Conservation (phyloP, 2,113 vertebrate species). For the Blennius ocellaris region DNA sequence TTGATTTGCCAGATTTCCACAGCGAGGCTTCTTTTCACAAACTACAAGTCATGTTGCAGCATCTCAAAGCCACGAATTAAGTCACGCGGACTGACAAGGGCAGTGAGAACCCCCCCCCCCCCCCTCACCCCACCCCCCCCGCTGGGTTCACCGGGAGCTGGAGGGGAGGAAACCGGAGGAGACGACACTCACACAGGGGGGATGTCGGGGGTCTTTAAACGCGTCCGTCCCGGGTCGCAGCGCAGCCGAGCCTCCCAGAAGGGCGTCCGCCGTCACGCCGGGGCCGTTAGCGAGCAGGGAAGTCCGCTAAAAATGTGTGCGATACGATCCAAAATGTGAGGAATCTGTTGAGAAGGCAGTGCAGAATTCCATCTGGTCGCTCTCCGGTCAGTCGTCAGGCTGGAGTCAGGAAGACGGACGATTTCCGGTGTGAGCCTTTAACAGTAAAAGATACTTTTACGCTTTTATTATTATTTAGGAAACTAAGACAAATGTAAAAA, state of each 20-base stretch:
- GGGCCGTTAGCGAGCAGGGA: slow-evolving; percentile 66
- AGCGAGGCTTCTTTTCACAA: slow-evolving; percentile 36
- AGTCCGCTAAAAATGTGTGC: slow-evolving; percentile 83
- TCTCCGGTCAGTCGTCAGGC: slow-evolving; percentile 37
- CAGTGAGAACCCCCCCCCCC: slow-evolving; percentile 31
- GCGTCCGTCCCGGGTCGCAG: slow-evolving; percentile 76
- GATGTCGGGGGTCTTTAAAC: slow-evolving; percentile 56
- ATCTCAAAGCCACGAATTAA: slow-evolving; percentile 32
- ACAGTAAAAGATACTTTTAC: background rate
- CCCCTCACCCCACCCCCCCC: no score
- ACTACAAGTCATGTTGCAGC: slow-evolving; percentile 7
- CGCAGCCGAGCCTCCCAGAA: slow-evolving; percentile 53
- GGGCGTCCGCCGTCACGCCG: slow-evolving; percentile 60
- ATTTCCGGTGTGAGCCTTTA: slow-evolving; percentile 25
- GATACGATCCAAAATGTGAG: slow-evolving; percentile 78
- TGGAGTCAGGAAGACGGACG: fast-evolving
- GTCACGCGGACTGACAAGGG: slow-evolving; percentile 64
- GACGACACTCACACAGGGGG: slow-evolving; percentile 71
- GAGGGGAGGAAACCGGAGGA: background rate
- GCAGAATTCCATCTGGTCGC: slow-evolving; percentile 75
- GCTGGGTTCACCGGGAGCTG: slow-evolving; percentile 19
- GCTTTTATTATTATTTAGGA: background rate
- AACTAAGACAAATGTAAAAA: no score
- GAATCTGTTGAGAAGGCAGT: slow-evolving; percentile 75
- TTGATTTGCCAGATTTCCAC: slow-evolving; percentile 54